Evolutionary conservation across 2,113 vertebrate species (phyloP), one percentile per base, ranked within the genome.

Genomic region (Melanotaenia duboulayi): DNA sequence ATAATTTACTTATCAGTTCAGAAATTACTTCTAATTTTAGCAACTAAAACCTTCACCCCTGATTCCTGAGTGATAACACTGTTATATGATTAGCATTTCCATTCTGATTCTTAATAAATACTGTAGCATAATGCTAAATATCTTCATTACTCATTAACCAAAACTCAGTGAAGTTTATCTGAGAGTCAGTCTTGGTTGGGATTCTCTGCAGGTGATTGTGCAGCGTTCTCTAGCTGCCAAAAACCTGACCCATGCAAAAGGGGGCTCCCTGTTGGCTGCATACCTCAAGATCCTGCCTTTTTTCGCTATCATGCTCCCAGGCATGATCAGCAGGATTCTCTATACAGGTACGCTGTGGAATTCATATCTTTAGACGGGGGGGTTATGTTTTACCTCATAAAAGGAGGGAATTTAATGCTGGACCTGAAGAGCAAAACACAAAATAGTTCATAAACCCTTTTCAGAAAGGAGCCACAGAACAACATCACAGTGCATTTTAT

Each of bases 251-350:
- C 98, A 99, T 0, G 98, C 98, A 22, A 99, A 99, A 90, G 97
- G 96, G 3, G 97, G 96, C 19, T 97, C 97, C 3, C 87, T 99
- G 81, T 73, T 99, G 89, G 96, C 97, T 0, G 94, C 96, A 0
- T 98, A 97, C 89, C 85, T 99, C 70, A 99, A 99, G 83, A 83
- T 97, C 55, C 78, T 99, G 54, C 97, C 98, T 1, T 95, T 99
- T 70, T 99, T 99, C 71, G 91, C 95, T 64, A 95, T 99, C 94
- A 95, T 99, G 48, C 88, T 99, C 78, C 97, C 98, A 0, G 98
- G 98, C 11, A 99, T 99, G 98, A 94, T 96, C 91, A 99, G 98
- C 93, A 93, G 97, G 32, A 87, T 99, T 65, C 97, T 99, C n/a
- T 99, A 94, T 83, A 94, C 97, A 88, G 97, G 98, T 88, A 74